Percentiles rank a stretch among this genome's conserved stretches.
phyloP scores from a whole-genome alignment of 2,113 vertebrate genomes.

The Nyctereutes procyonoides region DNA sequence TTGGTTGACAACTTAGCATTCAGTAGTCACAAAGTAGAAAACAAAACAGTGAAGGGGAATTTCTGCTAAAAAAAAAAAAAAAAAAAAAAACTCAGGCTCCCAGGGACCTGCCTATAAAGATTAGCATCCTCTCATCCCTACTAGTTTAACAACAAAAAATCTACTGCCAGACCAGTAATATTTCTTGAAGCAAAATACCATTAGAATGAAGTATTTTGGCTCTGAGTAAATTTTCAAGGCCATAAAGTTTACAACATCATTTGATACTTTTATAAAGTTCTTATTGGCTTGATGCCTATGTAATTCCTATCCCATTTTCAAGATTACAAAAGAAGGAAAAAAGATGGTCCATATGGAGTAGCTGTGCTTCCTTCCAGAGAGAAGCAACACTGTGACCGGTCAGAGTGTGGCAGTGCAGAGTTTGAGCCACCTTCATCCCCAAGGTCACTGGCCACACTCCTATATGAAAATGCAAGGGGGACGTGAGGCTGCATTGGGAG shows the following conservation, averaged over 20 bases:
- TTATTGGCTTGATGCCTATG: neutral
- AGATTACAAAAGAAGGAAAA: neutral
- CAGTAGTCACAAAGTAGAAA: neutral
- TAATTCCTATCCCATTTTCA: neutral
- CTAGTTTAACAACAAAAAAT: neutral
- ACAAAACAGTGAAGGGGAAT: neutral
- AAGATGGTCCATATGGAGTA: neutral
- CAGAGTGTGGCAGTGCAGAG: rapidly evolving
- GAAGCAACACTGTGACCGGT: neutral
- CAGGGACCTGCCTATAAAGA: neutral
- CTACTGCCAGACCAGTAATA: neutral
- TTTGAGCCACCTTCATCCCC: neutral
- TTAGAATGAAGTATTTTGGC: neutral
- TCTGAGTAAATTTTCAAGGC: constrained; percentile 20
- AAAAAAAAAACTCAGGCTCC: neutral
- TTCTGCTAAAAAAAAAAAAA: neutral
- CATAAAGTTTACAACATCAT: neutral
- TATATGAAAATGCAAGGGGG: neutral
- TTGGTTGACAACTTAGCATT: neutral
- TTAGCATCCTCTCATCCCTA: neutral
- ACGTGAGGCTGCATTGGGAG: rapidly evolving
- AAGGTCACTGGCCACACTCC: rapidly evolving
- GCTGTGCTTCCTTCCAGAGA: neutral
- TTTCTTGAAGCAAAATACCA: neutral
- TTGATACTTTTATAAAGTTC: neutral